Evolutionary conservation across 2,113 vertebrate genomes (phyloP), one percentile per base, ranked within the genome.

Genomic region (Nyctereutes procyonoides): DNA sequence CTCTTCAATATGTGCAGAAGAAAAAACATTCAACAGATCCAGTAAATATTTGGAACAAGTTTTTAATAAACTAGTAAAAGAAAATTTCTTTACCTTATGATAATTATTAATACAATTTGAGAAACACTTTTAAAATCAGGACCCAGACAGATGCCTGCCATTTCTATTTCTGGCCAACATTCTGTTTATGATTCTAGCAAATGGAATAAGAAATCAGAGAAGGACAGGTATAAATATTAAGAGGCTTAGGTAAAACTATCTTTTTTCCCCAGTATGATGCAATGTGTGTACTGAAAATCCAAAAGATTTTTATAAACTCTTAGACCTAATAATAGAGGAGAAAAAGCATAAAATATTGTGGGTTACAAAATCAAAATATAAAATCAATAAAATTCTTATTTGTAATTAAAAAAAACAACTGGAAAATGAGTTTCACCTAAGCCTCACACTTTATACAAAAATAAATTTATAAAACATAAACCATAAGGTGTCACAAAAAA

Each of bases 101-200:
- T 60, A 9, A 67, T 86, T 80, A 65, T 58, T 51, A 89, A 92
- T 74, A 80, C 80, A 88, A 56, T 8, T 62, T 56, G 30, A 58
- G 60, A 84, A 94, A n/a, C 14, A 67, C 14, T 96, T 14, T 96
- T 73, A 79, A 86, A 95, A 14, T 43, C 32, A 94, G 43, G 10
- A 48, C 16, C 26, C 30, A 88, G 86, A 55, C 4, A 35, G 63
- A 76, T 0, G 65, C 22, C 7, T 67, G 2, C 32, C 67, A 74
- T 48, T 81, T 93, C 58, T 62, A 58, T 30, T 95, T 48, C 38
- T 80, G 4, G 51, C 88, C 11, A 58, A 2, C 88, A 63, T 79
- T 77, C 20, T 88, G 26, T 10, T 32, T n/a, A 83, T 73, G 32
- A 63, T 13, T 80, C 48, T 81, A 89, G 58, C 22, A 86, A 85